Conservation (phyloP, 2,888 invertebrate genomes). For the Isotomurus palustris region DNA sequence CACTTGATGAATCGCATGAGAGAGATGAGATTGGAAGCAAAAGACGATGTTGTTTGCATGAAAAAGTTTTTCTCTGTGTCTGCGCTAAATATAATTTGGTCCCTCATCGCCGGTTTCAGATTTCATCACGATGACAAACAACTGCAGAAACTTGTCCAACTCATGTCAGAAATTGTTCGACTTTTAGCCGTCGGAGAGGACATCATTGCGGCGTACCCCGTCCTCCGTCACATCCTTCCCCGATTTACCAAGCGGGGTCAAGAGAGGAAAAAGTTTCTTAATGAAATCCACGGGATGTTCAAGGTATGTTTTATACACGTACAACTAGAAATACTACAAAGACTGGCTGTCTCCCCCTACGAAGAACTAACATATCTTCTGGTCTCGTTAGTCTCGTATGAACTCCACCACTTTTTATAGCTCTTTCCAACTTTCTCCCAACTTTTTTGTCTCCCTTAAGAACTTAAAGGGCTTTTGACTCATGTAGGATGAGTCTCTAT, state of each 20-base stretch:
- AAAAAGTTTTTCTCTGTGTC: conserved; percentile 40
- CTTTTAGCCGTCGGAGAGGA: conserved; percentile 37
- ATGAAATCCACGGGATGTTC: conserved; percentile 35
- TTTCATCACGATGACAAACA: conserved; percentile 34
- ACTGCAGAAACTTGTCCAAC: conserved; percentile 32
- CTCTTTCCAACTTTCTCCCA: too few relatives aligned
- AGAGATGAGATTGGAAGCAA: conserved; percentile 14
- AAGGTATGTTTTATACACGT: too few relatives aligned
- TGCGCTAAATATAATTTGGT: conserved; percentile 39
- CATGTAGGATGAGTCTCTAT: too few relatives aligned
- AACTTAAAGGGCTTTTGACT: too few relatives aligned
- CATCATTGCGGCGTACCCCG: conserved; percentile 37
- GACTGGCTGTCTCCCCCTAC: too few relatives aligned
- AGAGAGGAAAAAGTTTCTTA: conserved; percentile 32
- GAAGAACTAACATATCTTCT: too few relatives aligned
- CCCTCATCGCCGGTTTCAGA: conserved; percentile 33
- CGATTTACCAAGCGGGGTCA: conserved; percentile 30
- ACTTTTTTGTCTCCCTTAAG: too few relatives aligned
- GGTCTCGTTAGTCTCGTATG: too few relatives aligned
- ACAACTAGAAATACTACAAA: too few relatives aligned
- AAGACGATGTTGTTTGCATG: conserved; percentile 29
- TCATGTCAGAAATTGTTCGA: conserved; percentile 37
- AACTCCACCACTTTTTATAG: too few relatives aligned
- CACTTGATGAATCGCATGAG: conserved; percentile 33
- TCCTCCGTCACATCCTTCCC: conserved; percentile 30